These are phyloP conservation scores for Gadopsis bispinosus DNA, from an alignment of 2,797 vertebrate species.

Conservation along the genomic window DNA sequence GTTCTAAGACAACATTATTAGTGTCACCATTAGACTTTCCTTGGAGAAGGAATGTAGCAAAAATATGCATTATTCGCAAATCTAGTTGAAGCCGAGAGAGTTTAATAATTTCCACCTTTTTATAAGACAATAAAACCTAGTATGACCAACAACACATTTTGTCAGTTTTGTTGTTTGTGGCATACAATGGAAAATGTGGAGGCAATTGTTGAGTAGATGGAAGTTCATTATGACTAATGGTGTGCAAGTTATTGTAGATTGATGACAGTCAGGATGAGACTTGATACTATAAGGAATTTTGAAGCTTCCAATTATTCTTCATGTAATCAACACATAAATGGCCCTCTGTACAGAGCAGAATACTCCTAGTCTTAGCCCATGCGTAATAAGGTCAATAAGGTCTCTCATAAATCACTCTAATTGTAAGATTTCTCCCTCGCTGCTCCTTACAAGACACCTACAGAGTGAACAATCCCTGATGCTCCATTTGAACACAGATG, in stretches of 20 bases:
- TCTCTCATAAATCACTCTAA: conserved; percentile 97
- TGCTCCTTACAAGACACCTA: conserved; percentile 92
- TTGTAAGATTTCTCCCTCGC: conserved; percentile 91
- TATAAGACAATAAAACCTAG: conserved; percentile 19
- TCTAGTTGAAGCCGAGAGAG: conserved; percentile 38
- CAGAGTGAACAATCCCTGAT: conserved; percentile 82
- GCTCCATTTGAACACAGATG: conserved; percentile 81
- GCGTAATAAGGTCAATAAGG: conserved; percentile 92
- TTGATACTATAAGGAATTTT: conserved; percentile 68
- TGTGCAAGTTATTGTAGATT: conserved; percentile 76
- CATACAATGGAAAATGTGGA: conserved; percentile 44
- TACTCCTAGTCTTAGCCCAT: conserved; percentile 72
- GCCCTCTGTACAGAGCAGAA: conserved; percentile 64
- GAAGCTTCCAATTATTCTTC: conserved; percentile 80
- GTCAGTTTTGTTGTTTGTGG: conserved; percentile 52
- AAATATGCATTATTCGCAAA: conserved; percentile 71
- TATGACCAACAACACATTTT: conserved; percentile 26
- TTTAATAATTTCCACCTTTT: conserved; percentile 52
- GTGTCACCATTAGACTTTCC: conserved; percentile 65
- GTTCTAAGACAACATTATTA: conserved; percentile 69
- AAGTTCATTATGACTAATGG: conserved; percentile 79
- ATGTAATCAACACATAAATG: conserved; percentile 86
- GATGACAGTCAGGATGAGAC: conserved; percentile 69
- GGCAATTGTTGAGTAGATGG: conserved; percentile 54
- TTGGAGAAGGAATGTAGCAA: conserved; percentile 55